Conservation (phyloP, 2,113 vertebrate species). For the Aptenodytes patagonicus region DNA sequence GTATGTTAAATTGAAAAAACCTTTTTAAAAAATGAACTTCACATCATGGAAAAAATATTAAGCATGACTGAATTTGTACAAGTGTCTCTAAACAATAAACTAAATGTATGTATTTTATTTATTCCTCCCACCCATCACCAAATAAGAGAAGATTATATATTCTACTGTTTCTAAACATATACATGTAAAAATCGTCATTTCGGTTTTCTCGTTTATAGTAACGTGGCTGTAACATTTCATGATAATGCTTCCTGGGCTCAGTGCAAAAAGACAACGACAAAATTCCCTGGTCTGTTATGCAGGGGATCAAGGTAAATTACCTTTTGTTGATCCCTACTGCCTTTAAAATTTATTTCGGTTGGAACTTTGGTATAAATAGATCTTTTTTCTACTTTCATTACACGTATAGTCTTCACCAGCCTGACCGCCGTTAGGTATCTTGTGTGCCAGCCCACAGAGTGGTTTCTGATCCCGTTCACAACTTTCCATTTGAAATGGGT, state of each 20-base stretch:
- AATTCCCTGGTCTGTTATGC: not conserved
- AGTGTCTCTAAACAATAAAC: not conserved
- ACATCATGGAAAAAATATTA: constrained; percentile 4
- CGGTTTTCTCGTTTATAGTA: not conserved
- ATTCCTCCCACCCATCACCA: constrained; percentile 21
- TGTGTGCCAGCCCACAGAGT: fast-evolving
- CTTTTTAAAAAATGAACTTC: constrained; percentile 31
- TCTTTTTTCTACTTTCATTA: fast-evolving
- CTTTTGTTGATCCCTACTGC: not conserved
- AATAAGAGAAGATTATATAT: not conserved
- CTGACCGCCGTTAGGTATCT: fast-evolving
- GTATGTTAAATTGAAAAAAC: not conserved
- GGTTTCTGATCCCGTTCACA: fast-evolving
- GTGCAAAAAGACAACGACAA: not conserved
- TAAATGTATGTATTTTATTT: not conserved
- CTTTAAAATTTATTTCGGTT: not conserved
- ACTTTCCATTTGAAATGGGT: fast-evolving
- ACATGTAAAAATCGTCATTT: not conserved
- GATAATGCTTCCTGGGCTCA: not conserved
- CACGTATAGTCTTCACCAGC: fast-evolving
- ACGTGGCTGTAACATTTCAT: not conserved
- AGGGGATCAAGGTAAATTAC: not conserved
- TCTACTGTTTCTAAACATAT: not conserved
- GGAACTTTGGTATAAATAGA: not conserved
- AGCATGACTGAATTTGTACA: not conserved